Percentiles rank a stretch among this genome's conserved stretches.
These are phyloP conservation scores for Mesopsocus fuscifrons DNA, from an alignment of 2,888 invertebrate species.

Conservation along the genomic window DNA sequence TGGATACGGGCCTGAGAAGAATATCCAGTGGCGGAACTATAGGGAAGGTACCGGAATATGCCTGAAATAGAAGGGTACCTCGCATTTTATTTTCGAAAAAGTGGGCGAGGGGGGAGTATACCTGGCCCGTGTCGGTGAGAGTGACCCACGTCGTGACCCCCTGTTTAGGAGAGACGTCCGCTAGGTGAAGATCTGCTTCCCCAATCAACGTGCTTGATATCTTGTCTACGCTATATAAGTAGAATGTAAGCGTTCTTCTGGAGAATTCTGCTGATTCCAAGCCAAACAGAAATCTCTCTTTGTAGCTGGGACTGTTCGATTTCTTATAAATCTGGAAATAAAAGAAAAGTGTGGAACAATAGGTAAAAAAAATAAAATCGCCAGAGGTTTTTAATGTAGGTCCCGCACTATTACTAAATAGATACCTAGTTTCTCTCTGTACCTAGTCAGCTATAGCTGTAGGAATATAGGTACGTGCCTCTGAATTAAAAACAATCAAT, in stretches of 20 bases:
- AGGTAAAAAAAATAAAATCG: slow-evolving; percentile 4
- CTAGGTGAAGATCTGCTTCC: slow-evolving; percentile 46
- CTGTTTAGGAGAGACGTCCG: slow-evolving; percentile 39
- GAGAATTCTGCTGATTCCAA: slow-evolving; percentile 36
- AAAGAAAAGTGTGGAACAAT: slow-evolving; percentile 1
- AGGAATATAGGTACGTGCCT: no score
- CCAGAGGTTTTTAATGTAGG: slow-evolving; percentile 3
- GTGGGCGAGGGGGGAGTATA: slow-evolving; percentile 20
- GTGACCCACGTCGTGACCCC: slow-evolving; percentile 64
- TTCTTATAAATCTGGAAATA: slow-evolving; percentile 36
- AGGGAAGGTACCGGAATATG: no score
- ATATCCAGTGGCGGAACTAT: no score
- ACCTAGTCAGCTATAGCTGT: no score
- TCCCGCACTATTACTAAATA: slow-evolving; percentile 3
- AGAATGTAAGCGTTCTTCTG: slow-evolving; percentile 39
- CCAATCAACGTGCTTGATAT: slow-evolving; percentile 41
- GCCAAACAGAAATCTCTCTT: slow-evolving; percentile 52
- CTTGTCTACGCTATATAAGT: slow-evolving; percentile 43
- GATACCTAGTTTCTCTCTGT: not conserved
- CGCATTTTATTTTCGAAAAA: slow-evolving; percentile 1
- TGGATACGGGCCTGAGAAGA: no score
- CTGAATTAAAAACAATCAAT: no score
- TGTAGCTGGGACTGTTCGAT: slow-evolving; percentile 51
- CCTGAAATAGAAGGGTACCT: no score
- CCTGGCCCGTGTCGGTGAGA: slow-evolving; percentile 50